Conservation (phyloP, 1,140 invertebrate genomes). For the Littorina saxatilis region DNA sequence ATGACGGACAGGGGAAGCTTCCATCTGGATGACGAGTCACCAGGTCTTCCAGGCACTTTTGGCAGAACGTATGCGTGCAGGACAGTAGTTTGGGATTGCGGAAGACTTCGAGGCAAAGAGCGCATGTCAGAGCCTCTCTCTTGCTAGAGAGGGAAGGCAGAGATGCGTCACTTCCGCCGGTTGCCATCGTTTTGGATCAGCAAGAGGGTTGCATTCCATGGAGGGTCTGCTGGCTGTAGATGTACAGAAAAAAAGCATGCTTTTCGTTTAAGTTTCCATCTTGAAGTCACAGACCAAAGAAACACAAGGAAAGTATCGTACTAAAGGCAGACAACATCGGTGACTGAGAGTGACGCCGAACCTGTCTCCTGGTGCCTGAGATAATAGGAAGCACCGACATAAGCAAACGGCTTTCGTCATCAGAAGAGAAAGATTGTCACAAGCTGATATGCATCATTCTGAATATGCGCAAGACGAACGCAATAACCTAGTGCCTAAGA, state of each 20-base stretch:
- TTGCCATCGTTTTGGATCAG: not conserved
- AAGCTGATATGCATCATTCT: too few relatives aligned
- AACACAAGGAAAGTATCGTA: too few relatives aligned
- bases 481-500: too few relatives aligned
- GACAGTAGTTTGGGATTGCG: not conserved
- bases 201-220: not conserved
- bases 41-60: constrained; percentile 9
- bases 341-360: too few relatives aligned
- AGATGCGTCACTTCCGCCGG: not conserved
- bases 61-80: constrained; percentile 16
- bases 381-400: too few relatives aligned
- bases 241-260: not conserved
- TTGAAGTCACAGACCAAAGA: not conserved
- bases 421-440: too few relatives aligned
- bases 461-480: too few relatives aligned
- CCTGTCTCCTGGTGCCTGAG: too few relatives aligned
- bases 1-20: not conserved
- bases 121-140: not conserved
- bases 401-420: too few relatives aligned
- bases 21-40: not conserved
- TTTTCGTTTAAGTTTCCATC: not conserved
- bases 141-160: too few relatives aligned
- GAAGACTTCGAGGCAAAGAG: not conserved
- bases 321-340: too few relatives aligned
- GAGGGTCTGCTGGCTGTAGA: not conserved